These are phyloP conservation scores for Drosophila rhopaloa DNA, from an alignment of 1,140 invertebrate genomes.

Conservation along the genomic window DNA sequence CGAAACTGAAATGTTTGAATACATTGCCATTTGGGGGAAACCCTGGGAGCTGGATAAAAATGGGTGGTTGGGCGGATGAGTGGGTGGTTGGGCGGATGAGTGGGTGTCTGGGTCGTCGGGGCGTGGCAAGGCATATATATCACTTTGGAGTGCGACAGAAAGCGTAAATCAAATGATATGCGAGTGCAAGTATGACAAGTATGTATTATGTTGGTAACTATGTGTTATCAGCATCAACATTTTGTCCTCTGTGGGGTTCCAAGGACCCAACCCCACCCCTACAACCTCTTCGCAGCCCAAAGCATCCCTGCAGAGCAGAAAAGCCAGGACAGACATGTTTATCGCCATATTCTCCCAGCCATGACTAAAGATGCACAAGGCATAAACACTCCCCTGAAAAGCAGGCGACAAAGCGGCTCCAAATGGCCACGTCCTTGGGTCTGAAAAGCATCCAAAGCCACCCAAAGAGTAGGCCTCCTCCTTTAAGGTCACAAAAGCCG, in stretches of 20 bases:
- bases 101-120: slow-evolving; percentile 5
- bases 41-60: neutral
- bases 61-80: neutral
- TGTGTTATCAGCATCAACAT: slow-evolving; percentile 78
- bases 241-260: slow-evolving; percentile 34
- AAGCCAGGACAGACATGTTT: slow-evolving; percentile 66
- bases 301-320: neutral
- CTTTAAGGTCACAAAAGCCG: slow-evolving; percentile 9
- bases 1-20: slow-evolving; percentile 80
- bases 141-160: slow-evolving; percentile 75
- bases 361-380: slow-evolving; percentile 76
- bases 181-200: slow-evolving; percentile 81
- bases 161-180: slow-evolving; percentile 82
- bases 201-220: slow-evolving; percentile 81
- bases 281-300: neutral
- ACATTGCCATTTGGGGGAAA: slow-evolving; percentile 70
- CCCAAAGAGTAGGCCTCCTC: neutral
- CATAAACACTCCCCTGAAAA: slow-evolving; percentile 69
- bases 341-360: slow-evolving; percentile 79
- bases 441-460: too few species aligned
- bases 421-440: slow-evolving; percentile 24
- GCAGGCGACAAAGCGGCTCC: slow-evolving; percentile 72
- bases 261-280: neutral
- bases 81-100: neutral
- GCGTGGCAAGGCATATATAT: slow-evolving; percentile 75